Evolutionary conservation across 2,888 invertebrate genomes (phyloP), one percentile per base, ranked within the genome.

Genomic region (Erebia epiphron): DNA sequence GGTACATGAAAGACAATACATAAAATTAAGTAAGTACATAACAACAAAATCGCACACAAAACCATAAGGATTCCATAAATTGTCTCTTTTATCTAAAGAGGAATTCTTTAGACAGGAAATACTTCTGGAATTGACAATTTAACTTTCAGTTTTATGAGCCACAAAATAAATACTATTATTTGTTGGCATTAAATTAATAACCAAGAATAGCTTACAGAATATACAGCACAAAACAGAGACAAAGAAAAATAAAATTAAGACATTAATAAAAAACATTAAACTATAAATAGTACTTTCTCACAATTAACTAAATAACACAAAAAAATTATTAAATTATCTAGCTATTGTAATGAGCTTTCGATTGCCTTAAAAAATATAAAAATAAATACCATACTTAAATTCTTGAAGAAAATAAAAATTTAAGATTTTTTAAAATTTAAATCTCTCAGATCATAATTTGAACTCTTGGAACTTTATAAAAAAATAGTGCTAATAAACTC

Each of bases 1-100:
- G 74, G 68, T 75, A 75, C 75, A 77, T 74, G 76, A 69, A 84
- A 86, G 82, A 83, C 77, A n/a, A n/a, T n/a, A 77, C 84, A 82
- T 72, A 78, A 81, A 79, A 75, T 73, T 63, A 75, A 76, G 65
- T 43, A 61, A 68, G 63, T 52, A 75, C 57, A 71, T 66, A 21
- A 69, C 26, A 70, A 64, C 21, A 52, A 52, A 52, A 52, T 18
- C 16, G 52, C 10, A 52, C 9, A 52, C 1, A 16, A 16, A 52
- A 52, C 43, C 16, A 16, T 1, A 26, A 1, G 26, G 26, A 26
- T 26, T 26, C 26, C 26, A 26, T 26, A 26, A 26, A 26, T 9
- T 8, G 8, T n/a, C 50, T 50, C 7, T 8, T 16, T 46, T 5
- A 11, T 11, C 5, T 11, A 50, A 52, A 14, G n/a, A 52, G n/a